Evolutionary conservation across 1,140 invertebrate species (phyloP).

Genomic region (Musca domestica): DNA sequence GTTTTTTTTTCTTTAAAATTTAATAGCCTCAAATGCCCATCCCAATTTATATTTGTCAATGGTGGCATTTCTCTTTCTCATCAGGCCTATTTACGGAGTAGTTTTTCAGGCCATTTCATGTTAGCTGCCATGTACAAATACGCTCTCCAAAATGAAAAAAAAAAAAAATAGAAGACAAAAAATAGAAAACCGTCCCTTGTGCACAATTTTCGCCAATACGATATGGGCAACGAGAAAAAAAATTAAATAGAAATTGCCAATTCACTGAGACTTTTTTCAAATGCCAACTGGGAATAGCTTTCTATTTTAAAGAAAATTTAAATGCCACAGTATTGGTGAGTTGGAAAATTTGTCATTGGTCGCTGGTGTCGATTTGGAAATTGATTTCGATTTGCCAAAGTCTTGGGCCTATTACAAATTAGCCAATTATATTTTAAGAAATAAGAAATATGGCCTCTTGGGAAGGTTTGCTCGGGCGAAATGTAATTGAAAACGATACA

Average conservation of each 20-base stretch:
- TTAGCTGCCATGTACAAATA: not conserved
- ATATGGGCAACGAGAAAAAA: not conserved
- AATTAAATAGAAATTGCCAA: conserved; percentile 10
- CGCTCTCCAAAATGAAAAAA: too few relatives aligned
- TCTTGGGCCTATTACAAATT: too few relatives aligned
- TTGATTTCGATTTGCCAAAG: too few relatives aligned
- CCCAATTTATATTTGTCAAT: conserved; percentile 3
- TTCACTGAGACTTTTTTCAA: not conserved
- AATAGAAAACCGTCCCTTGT: not conserved
- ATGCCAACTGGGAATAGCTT: not conserved
- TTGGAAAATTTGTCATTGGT: not conserved
- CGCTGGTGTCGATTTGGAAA: not conserved
- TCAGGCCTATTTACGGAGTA: too few relatives aligned
- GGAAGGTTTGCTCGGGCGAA: too few relatives aligned
- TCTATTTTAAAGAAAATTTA: not conserved
- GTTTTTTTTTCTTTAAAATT: not conserved
- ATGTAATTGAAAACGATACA: too few relatives aligned
- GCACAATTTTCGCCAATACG: conserved; percentile 9
- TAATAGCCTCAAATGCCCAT: conserved; percentile 4
- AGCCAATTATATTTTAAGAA: too few relatives aligned
- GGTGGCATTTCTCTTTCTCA: too few relatives aligned
- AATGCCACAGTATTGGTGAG: not conserved
- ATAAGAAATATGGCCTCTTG: too few relatives aligned
- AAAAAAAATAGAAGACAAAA: too few relatives aligned
- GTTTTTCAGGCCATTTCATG: not conserved